Base-by-base conservation (phyloP, 2,797 vertebrate species). In the Pteronotus mesoamericanus region DNA sequence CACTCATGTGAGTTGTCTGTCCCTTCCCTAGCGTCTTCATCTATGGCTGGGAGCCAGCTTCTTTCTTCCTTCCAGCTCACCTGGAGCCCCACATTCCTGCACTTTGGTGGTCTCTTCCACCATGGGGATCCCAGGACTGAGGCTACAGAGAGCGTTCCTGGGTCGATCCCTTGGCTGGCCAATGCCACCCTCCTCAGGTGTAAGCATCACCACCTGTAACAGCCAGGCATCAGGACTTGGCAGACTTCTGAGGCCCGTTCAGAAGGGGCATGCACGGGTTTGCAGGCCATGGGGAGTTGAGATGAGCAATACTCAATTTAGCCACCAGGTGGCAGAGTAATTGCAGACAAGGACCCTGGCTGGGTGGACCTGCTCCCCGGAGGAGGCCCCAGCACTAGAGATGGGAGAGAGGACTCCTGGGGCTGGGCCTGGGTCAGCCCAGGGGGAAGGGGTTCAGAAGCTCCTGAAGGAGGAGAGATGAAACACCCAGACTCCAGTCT, bases 291-390 rank as follows among this genome's bases (percentile, higher is more conserved):
- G 22, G 29, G 0, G 1, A 10, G 9, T 14, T 4, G 57, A 80
- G 61, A 61, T 1, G 59, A 14, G 14, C 85, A 95, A 83, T 92
- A 48, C 18, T 90, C 12, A 0, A 16, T 0, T 0, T 53, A 46
- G 87, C 89, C 97, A 96, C 93, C 68, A 97, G 97, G 91, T 96
- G 97, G 96, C 97, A 92, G 86, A 55, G 61, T 11, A 94, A 78
- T 16, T 32, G 26, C 37, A 3, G 87, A 44, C 34, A 61, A 89
- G 75, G 42, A 21, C 8, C 7, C 21, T 6, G 72, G 22, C 64
- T 1, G 34, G 24, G 84, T 34, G 24, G 26, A 51, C 3, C 0
- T 0, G 14, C 1, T 21, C 14, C 48, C 32, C 19, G 91, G 16
- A 9, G 2, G 48, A 82, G 72, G 32, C 26, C 22, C 48, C 15